These are phyloP conservation scores for Leuctra nigra DNA, from an alignment of 2,888 invertebrate genomes.

Conservation along the genomic window DNA sequence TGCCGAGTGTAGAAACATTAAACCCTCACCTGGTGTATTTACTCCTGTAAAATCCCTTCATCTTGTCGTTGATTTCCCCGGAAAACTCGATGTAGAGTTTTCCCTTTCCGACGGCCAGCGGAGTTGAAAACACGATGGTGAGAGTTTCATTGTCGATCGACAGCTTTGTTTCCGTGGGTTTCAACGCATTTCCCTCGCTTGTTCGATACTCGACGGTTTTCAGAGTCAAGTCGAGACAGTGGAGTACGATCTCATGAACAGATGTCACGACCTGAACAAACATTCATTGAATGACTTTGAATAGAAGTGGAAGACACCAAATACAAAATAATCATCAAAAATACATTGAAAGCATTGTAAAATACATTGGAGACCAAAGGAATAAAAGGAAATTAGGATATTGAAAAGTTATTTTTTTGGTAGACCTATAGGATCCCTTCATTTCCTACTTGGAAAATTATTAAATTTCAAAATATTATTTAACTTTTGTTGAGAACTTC, in stretches of 20 bases:
- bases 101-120: slow-evolving; percentile 48
- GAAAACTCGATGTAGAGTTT: slow-evolving; percentile 63
- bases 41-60: slow-evolving; percentile 93
- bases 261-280: slow-evolving; percentile 60
- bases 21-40: slow-evolving; percentile 60
- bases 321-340: neutral
- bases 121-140: slow-evolving; percentile 55
- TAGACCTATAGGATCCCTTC: too few relatives aligned
- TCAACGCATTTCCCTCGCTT: slow-evolving; percentile 41
- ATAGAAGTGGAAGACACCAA: neutral
- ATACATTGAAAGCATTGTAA: neutral
- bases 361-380: neutral
- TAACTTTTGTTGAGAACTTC: too few relatives aligned
- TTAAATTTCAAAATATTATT: too few relatives aligned
- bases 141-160: slow-evolving; percentile 60
- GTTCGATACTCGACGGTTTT: slow-evolving; percentile 51
- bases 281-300: too few relatives aligned
- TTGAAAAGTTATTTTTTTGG: too few relatives aligned
- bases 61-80: slow-evolving; percentile 86
- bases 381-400: too few relatives aligned
- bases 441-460: too few relatives aligned
- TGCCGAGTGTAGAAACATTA: too few relatives aligned
- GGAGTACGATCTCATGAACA: slow-evolving; percentile 64
- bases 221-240: slow-evolving; percentile 69
- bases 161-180: slow-evolving; percentile 38